A percentile compares a stretch with the other conserved stretches of the same genome.
Conservation (phyloP, 1,140 invertebrate species). For the Drosophila grimshawi region DNA sequence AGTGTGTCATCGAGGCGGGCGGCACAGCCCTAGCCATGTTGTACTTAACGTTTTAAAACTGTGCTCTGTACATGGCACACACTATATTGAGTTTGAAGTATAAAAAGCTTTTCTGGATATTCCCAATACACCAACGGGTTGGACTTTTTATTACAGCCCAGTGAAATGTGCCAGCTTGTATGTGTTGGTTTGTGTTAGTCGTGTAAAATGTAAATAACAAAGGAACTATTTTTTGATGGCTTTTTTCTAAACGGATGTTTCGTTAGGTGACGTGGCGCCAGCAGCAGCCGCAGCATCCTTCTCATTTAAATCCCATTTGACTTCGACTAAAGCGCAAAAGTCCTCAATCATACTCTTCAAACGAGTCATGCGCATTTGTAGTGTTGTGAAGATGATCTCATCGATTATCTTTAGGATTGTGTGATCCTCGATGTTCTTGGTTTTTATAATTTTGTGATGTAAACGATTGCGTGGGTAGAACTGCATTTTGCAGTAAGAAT, state of each 20-base stretch:
- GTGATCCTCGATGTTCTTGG: constrained; percentile 26
- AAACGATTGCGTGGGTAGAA: too few species aligned
- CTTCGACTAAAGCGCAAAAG: constrained; percentile 43
- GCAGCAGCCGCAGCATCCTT: not conserved
- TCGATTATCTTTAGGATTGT: constrained; percentile 50
- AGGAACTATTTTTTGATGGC: constrained; percentile 17
- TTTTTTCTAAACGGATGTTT: not conserved
- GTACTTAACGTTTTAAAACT: constrained; percentile 80
- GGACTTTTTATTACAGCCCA: constrained; percentile 65
- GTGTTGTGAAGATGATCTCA: constrained; percentile 30
- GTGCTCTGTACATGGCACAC: constrained; percentile 71
- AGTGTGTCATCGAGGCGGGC: constrained; percentile 67
- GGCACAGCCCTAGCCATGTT: constrained; percentile 12
- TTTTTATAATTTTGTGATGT: not conserved
- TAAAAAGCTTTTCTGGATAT: constrained; percentile 80
- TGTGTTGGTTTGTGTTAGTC: constrained; percentile 6
- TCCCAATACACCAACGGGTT: constrained; percentile 68
- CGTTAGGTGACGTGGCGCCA: not conserved
- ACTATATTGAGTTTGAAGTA: constrained; percentile 80
- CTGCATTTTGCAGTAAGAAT: too few species aligned
- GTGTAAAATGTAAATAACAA: constrained; percentile 30
- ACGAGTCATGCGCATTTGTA: constrained; percentile 16
- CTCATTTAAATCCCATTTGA: not conserved
- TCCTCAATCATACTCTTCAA: constrained; percentile 24
- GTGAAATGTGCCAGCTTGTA: constrained; percentile 12